These are phyloP conservation scores for Sinocyclocheilus anophthalmus DNA, from an alignment of 2,113 vertebrate genomes.

Conservation along the genomic window DNA sequence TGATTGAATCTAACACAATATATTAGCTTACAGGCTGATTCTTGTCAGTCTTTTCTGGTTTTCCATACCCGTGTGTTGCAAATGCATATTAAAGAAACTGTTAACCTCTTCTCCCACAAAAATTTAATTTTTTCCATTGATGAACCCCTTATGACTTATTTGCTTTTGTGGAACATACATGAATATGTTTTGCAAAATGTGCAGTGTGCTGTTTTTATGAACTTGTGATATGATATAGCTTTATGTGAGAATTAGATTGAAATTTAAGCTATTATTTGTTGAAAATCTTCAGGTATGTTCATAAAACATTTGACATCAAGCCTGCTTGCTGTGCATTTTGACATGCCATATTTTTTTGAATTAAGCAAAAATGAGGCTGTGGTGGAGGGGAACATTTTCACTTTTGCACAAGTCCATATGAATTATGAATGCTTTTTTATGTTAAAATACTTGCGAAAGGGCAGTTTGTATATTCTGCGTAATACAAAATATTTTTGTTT, in stretches of 20 bases:
- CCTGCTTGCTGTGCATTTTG: no score
- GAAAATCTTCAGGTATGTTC: not conserved
- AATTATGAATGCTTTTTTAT: no score
- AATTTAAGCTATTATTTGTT: not conserved
- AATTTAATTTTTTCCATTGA: no score
- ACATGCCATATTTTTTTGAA: no score
- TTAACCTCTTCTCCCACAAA: no score
- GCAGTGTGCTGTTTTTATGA: not conserved
- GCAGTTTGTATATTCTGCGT: not conserved
- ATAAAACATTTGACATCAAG: no score
- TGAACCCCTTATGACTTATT: no score
- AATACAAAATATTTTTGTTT: not conserved
- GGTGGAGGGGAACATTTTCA: no score
- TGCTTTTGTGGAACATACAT: no score
- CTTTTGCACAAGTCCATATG: no score
- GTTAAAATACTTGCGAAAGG: not conserved
- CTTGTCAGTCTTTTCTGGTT: not conserved
- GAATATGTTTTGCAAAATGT: not conserved
- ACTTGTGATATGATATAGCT: not conserved
- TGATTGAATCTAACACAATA: not conserved
- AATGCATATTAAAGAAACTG: no score
- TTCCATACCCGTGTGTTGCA: not conserved
- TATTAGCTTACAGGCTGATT: not conserved
- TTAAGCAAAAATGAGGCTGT: no score
- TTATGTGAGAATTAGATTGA: not conserved